These are phyloP conservation scores for Peromyscus polionotus DNA, from an alignment of 2,113 vertebrate genomes.

Conservation along the genomic window DNA sequence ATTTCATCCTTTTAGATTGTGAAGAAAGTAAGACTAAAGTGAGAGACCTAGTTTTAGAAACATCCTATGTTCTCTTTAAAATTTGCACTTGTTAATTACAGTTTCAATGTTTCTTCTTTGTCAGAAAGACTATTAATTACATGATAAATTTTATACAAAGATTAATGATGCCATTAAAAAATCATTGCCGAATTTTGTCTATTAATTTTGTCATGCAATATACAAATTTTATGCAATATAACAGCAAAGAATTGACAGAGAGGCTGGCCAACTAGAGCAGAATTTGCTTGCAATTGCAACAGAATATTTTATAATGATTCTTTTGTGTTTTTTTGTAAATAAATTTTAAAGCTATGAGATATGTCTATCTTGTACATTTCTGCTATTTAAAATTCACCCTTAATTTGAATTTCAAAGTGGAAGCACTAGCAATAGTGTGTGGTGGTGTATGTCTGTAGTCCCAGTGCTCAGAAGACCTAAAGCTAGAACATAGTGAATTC, in stretches of 20 bases:
- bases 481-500: too few species aligned
- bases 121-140: not conserved
- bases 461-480: not conserved
- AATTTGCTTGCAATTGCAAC: not conserved
- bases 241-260: not conserved
- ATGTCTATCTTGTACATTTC: not conserved
- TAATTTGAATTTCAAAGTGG: not conserved
- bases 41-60: not conserved
- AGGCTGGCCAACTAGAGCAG: not conserved
- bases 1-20: constrained; percentile 1
- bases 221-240: not conserved
- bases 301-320: not conserved
- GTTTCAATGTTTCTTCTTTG: not conserved
- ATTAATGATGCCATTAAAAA: constrained; percentile 32
- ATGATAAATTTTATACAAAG: not conserved
- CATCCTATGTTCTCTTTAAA: not conserved
- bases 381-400: not conserved
- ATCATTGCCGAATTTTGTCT: not conserved
- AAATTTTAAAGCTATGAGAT: not conserved
- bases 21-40: constrained; percentile 15
- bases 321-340: not conserved
- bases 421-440: not conserved
- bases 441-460: not conserved
- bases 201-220: not conserved
- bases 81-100: not conserved